Conservation (phyloP, 2,888 invertebrate genomes). For the Euspilapteryx auroguttella region DNA sequence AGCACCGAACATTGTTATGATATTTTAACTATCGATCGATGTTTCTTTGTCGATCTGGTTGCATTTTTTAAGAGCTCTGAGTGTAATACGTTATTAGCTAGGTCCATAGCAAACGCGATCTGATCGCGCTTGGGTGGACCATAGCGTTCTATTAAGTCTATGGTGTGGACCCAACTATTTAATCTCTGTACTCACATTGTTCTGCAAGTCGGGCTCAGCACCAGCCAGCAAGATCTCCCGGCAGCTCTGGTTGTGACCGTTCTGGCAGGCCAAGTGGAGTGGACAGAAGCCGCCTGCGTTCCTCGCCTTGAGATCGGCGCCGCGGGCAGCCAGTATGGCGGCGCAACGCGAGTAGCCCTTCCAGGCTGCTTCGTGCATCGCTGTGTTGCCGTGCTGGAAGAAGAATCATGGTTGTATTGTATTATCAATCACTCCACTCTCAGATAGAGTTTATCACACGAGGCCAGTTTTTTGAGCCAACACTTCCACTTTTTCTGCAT, state of each 20-base stretch:
- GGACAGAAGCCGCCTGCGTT: slow-evolving; percentile 90
- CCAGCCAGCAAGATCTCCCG: slow-evolving; percentile 85
- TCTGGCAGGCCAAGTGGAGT: slow-evolving; percentile 94
- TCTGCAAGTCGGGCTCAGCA: slow-evolving; percentile 85
- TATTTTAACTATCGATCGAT: too few relatives aligned
- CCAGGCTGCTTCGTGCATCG: slow-evolving; percentile 94
- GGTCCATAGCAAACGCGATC: too few relatives aligned
- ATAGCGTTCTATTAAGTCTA: too few relatives aligned
- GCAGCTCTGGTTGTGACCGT: slow-evolving; percentile 95
- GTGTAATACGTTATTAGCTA: too few relatives aligned
- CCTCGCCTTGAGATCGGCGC: slow-evolving; percentile 64
- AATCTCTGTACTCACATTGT: slow-evolving; percentile 68
- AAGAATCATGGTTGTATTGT: neutral
- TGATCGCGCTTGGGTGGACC: too few relatives aligned
- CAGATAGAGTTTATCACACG: too few relatives aligned
- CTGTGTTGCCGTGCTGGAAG: slow-evolving; percentile 85
- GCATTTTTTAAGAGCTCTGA: too few relatives aligned
- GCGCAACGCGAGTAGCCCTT: slow-evolving; percentile 89
- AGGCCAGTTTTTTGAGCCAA: too few relatives aligned
- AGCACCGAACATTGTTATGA: too few relatives aligned
- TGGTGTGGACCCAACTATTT: too few relatives aligned
- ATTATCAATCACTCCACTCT: neutral
- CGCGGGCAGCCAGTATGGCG: slow-evolving; percentile 67
- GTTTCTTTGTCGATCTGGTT: too few relatives aligned
- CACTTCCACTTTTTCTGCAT: too few relatives aligned